These are phyloP conservation scores for Palythoa caribaeorum DNA, from an alignment of 92 coral and sea anemone genomes.

Conservation along the genomic window DNA sequence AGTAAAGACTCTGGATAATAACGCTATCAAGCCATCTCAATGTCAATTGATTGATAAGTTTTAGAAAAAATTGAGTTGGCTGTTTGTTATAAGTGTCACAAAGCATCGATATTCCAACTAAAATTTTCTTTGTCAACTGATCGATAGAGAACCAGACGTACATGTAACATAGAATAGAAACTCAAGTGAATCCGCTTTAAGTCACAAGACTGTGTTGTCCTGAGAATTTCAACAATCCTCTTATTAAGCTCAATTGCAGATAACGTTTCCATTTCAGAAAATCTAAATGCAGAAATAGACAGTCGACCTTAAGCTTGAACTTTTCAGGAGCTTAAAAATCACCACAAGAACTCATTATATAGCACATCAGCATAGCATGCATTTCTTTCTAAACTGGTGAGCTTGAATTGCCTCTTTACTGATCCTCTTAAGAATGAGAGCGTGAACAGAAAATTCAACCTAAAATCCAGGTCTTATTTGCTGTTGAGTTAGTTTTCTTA, in stretches of 20 bases:
- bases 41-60: too few relatives aligned
- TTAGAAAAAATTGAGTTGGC: neutral
- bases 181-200: constrained; percentile 16
- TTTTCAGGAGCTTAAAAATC: neutral
- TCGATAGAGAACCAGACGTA: neutral
- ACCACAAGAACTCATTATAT: neutral
- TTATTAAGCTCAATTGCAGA: neutral
- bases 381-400: neutral
- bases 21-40: neutral
- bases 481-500: neutral
- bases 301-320: neutral
- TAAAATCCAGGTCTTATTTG: neutral
- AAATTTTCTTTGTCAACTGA: neutral
- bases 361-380: neutral
- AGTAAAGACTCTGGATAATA: too few relatives aligned
- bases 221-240: neutral
- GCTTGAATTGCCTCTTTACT: constrained; percentile 32
- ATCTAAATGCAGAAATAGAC: neutral
- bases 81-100: neutral
- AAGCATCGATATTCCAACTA: neutral
- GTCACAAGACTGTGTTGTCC: constrained; percentile 13
- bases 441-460: constrained; percentile 38
- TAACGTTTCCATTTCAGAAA: neutral
- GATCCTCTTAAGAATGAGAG: constrained; percentile 40
- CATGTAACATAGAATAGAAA: neutral